A percentile compares a stretch with the other conserved stretches of the same genome.
These are phyloP conservation scores for Oscheius sp. DNA, from an alignment of 2,888 invertebrate genomes.

Conservation along the genomic window DNA sequence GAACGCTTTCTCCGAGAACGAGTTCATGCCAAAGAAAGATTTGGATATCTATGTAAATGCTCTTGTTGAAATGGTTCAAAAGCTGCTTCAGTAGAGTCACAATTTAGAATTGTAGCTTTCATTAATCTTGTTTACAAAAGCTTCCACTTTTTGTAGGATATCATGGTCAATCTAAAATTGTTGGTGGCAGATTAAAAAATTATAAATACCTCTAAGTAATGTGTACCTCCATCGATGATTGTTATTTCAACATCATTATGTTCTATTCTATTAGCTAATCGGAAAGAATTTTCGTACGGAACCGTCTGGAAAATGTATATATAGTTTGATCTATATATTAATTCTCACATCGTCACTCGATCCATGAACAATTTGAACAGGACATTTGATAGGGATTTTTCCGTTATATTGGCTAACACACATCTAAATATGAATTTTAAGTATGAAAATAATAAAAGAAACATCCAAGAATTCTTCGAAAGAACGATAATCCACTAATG, in stretches of 20 bases:
- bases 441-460: not conserved
- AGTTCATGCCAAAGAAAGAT: constrained; percentile 57
- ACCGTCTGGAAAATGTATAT: constrained; percentile 36
- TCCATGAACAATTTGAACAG: constrained; percentile 46
- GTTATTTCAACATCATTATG: constrained; percentile 34
- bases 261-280: constrained; percentile 30
- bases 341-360: constrained; percentile 34
- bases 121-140: constrained; percentile 9
- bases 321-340: not conserved
- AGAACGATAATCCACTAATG: constrained; percentile 35
- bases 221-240: constrained; percentile 34
- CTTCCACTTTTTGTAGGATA: not conserved
- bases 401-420: constrained; percentile 28
- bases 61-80: constrained; percentile 33
- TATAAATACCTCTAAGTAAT: constrained; percentile 38
- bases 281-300: constrained; percentile 39
- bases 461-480: constrained; percentile 42
- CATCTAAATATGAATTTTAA: constrained; percentile 31
- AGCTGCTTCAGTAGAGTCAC: constrained; percentile 13
- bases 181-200: not conserved
- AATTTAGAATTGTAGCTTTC: not conserved
- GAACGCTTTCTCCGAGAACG: constrained; percentile 62
- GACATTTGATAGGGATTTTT: constrained; percentile 40
- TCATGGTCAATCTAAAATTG: constrained; percentile 11
- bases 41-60: constrained; percentile 38